Percentiles rank a stretch among this genome's conserved stretches.
Evolutionary conservation across 2,113 vertebrate genomes (phyloP).

Genomic region (Ptyas mucosa): DNA sequence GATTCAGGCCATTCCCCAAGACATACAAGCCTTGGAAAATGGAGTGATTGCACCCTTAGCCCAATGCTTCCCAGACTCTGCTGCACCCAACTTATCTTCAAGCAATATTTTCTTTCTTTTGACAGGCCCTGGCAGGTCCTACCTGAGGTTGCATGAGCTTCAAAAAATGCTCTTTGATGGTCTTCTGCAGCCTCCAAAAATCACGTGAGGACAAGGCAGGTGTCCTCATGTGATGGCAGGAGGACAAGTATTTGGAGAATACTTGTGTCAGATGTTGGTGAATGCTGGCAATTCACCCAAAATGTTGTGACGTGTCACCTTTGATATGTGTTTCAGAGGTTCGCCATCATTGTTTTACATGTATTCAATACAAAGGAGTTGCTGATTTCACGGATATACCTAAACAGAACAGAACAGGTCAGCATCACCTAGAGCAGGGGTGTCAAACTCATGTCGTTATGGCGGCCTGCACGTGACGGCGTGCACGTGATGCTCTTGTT

Average conservation of each 20-base stretch:
- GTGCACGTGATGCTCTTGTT: no score
- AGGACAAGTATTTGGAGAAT: not conserved
- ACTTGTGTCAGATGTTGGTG: not conserved
- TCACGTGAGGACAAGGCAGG: not conserved
- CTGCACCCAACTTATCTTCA: not conserved
- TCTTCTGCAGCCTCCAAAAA: not conserved
- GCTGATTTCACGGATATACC: not conserved
- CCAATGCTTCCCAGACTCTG: no score
- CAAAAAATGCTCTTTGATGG: not conserved
- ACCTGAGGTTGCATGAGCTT: not conserved
- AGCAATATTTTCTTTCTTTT: not conserved
- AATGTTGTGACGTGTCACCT: not conserved
- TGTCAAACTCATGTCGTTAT: no score
- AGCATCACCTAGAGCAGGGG: not conserved
- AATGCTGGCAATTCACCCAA: not conserved
- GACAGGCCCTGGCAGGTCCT: not conserved
- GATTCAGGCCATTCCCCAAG: not conserved
- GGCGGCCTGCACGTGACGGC: accelerated
- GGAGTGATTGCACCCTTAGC: not conserved
- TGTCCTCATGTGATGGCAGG: no score
- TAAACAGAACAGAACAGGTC: not conserved
- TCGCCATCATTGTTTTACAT: not conserved
- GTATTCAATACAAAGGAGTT: not conserved
- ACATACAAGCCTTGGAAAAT: not conserved
- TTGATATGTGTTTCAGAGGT: not conserved